A percentile compares a stretch with the other conserved stretches of the same genome.
phyloP scores from a whole-genome alignment of 2,888 invertebrate genomes.

The Drosophila trichaetosa region DNA sequence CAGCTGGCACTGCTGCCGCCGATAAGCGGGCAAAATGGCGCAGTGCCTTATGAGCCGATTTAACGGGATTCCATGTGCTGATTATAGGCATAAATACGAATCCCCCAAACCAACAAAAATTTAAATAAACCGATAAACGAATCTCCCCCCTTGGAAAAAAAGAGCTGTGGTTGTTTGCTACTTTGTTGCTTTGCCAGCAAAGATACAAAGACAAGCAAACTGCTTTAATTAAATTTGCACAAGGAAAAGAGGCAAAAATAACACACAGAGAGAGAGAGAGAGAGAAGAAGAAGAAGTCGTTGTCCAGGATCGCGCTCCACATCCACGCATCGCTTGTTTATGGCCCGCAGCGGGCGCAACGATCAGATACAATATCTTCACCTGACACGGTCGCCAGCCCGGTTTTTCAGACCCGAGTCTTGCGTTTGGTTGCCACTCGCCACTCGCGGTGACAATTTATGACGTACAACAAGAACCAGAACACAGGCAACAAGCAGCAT shows the following conservation, averaged over 20 bases:
- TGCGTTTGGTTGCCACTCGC: slow-evolving; percentile 27
- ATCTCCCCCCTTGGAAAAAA: slow-evolving; percentile 46
- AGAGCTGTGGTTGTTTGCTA: slow-evolving; percentile 28
- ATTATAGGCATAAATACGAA: slow-evolving; percentile 78
- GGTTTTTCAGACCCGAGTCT: neutral
- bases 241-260: neutral
- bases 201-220: slow-evolving; percentile 66
- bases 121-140: slow-evolving; percentile 80
- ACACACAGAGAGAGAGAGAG: neutral
- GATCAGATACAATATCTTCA: slow-evolving; percentile 79
- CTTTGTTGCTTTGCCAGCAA: slow-evolving; percentile 17
- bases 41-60: slow-evolving; percentile 79
- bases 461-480: slow-evolving; percentile 70
- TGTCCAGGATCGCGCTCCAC: slow-evolving; percentile 47
- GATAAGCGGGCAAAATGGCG: slow-evolving; percentile 80
- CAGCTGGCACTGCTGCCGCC: slow-evolving; percentile 36
- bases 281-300: slow-evolving; percentile 17
- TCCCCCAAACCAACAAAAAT: slow-evolving; percentile 56
- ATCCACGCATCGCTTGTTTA: slow-evolving; percentile 67
- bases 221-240: slow-evolving; percentile 72
- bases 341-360: slow-evolving; percentile 69
- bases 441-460: slow-evolving; percentile 82
- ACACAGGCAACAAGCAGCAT: slow-evolving; percentile 14
- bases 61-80: slow-evolving; percentile 80
- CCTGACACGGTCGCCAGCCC: slow-evolving; percentile 60